phyloP scores from a whole-genome alignment of 2,113 vertebrate species.

The Myrmecobius fasciatus region DNA sequence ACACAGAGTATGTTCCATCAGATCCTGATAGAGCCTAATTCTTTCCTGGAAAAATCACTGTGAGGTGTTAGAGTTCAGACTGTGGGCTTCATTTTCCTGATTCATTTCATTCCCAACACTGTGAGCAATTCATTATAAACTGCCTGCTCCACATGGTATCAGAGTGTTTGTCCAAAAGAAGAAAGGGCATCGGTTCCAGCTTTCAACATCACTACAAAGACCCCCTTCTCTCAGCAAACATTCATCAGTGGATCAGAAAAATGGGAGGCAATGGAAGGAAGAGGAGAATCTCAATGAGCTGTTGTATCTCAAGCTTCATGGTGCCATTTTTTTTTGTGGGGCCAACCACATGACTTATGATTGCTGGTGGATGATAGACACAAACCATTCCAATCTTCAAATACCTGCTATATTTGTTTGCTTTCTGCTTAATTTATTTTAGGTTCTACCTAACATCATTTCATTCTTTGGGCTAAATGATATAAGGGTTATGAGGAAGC shows the following conservation, averaged over 20 bases:
- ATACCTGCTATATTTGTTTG: not conserved
- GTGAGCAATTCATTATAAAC: fast-evolving
- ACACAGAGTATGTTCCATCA: not conserved
- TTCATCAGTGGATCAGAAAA: not conserved
- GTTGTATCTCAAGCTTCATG: fast-evolving
- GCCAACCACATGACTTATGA: not conserved
- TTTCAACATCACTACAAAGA: not conserved
- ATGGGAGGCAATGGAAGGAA: fast-evolving
- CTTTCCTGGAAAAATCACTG: constrained; percentile 2
- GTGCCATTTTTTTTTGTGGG: not conserved
- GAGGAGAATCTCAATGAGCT: not conserved
- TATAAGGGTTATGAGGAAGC: not conserved
- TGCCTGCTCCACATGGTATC: not conserved
- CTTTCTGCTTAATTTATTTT: not conserved
- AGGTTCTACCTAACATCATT: not conserved
- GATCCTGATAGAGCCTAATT: not conserved
- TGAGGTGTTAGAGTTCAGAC: not conserved
- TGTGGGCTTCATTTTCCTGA: not conserved
- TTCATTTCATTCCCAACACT: not conserved
- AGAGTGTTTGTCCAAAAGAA: too few species aligned
- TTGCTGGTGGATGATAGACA: not conserved
- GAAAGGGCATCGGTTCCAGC: not conserved
- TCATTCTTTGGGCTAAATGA: not conserved
- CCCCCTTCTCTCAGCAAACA: fast-evolving
- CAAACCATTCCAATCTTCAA: not conserved